phyloP scores from a whole-genome alignment of 2,797 vertebrate genomes.

The Myotis myotis region DNA sequence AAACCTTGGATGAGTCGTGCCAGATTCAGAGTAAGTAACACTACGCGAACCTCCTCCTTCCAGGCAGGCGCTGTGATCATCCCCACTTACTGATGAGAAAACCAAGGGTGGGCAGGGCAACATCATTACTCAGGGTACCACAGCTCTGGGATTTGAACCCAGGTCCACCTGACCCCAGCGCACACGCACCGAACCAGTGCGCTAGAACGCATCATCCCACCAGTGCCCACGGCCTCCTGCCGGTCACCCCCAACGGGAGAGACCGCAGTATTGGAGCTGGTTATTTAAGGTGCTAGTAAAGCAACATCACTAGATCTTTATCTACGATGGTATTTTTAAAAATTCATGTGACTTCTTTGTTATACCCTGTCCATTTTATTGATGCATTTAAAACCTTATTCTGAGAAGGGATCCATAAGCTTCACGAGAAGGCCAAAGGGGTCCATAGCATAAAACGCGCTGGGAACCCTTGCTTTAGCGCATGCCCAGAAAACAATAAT shows the following conservation, averaged over 20 bases:
- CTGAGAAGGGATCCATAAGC: background rate
- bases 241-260: background rate
- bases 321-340: background rate
- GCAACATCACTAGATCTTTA: background rate
- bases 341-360: background rate
- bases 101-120: background rate
- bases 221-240: accelerated
- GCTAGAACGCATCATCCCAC: background rate
- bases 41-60: background rate
- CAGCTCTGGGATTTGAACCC: background rate
- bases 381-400: background rate
- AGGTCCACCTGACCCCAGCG: background rate
- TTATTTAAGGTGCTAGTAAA: background rate
- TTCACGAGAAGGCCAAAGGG: background rate
- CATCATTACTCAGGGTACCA: background rate
- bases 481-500: accelerated
- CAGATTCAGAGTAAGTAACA: background rate
- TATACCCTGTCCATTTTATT: background rate
- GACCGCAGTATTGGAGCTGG: background rate
- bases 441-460: background rate
- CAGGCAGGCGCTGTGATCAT: background rate
- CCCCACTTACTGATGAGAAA: background rate
- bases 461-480: background rate
- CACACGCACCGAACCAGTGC: background rate
- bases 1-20: background rate